Base-by-base conservation (phyloP, 1,140 invertebrate species). In the Camponotus floridanus region DNA sequence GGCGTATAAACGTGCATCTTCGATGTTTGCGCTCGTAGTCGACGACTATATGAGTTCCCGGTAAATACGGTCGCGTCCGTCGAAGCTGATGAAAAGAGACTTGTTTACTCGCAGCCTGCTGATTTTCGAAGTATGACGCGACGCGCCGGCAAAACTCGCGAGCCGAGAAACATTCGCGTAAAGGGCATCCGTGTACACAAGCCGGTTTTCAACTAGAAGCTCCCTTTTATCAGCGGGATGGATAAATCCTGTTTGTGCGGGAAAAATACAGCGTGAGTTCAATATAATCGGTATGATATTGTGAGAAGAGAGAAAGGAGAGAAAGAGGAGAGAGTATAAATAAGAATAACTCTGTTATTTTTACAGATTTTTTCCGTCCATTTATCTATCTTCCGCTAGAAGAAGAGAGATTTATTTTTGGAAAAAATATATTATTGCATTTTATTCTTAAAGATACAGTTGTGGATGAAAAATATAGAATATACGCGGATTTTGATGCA, bases 51-150 rank as follows among this genome's bases (percentile, higher is more conserved):
- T 51, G 62, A 67, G 62, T 67, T 85, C 80, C 80, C 88, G 76
- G 88, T 73, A 90, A 90, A 90, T 90, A 90, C 68, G 68, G 45
- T 26, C 33, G 21, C 76, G 33, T 67, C 67, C 88, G 68, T 85
- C 86, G 88, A 87, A 87, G 80, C 59, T 90, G 88, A 89, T 90
- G 89, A 90, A 87, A 89, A 90, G 85, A 86, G 88, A 90, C 86
- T 90, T 90, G 89, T 90, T 90, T 90, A 90, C 89, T 67, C 39
- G 87, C 51, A 71, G 36, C 33, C 67, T 62, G 85, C 80, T 83
- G 79, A 87, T 89, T 89, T 87, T 73, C 81, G 85, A 81, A 71
- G 67, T 62, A 48, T n/a, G 59, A 71, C 55, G 68, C 79, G 59
- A 51, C n/a, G 73, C 67, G 48, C 48, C 13, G 78, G 76, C 57